A percentile compares a stretch with the other conserved stretches of the same genome.
These are phyloP conservation scores for Lytechinus variegatus DNA, from an alignment of 35 echinoderm and acorn worm species.

Conservation along the genomic window DNA sequence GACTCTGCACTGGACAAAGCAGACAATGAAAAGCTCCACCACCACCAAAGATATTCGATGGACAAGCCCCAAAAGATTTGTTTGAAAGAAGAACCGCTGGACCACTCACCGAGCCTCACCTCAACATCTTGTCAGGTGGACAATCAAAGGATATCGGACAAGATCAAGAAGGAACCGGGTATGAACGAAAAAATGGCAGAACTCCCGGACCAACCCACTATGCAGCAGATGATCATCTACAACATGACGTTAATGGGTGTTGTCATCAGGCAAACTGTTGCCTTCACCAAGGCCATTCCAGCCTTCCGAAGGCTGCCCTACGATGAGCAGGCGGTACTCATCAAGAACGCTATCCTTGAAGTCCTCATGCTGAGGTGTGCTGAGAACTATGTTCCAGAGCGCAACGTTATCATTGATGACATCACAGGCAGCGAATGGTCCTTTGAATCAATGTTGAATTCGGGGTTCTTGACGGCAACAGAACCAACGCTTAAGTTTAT, in stretches of 20 bases:
- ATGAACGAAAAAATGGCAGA: neutral
- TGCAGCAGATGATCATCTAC: slow-evolving; percentile 90
- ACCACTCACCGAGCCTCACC: slow-evolving; percentile 27
- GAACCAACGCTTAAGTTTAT: slow-evolving; percentile 95
- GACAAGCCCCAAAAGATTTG: slow-evolving; percentile 63
- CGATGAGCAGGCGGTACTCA: slow-evolving; percentile 96
- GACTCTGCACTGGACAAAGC: slow-evolving; percentile 34
- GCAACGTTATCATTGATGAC: slow-evolving; percentile 90
- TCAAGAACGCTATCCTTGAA: slow-evolving; percentile 98
- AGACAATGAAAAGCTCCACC: slow-evolving; percentile 30
- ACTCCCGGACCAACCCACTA: neutral
- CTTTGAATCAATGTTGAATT: slow-evolving; percentile 87
- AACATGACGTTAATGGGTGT: slow-evolving; percentile 98
- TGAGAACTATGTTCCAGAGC: slow-evolving; percentile 90
- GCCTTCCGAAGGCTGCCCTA: slow-evolving; percentile 91
- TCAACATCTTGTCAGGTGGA: slow-evolving; percentile 49
- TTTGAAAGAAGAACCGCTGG: slow-evolving; percentile 71
- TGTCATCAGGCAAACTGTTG: slow-evolving; percentile 96
- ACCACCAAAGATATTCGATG: slow-evolving; percentile 27
- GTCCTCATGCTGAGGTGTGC: slow-evolving; percentile 94
- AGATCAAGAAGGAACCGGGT: slow-evolving; percentile 42
- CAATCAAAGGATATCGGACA: slow-evolving; percentile 46
- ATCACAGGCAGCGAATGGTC: slow-evolving; percentile 97
- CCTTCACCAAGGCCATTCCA: slow-evolving; percentile 96
- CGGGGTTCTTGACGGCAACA: slow-evolving; percentile 85